phyloP scores from a whole-genome alignment of 2,797 vertebrate species.

The Pristis pectinata region DNA sequence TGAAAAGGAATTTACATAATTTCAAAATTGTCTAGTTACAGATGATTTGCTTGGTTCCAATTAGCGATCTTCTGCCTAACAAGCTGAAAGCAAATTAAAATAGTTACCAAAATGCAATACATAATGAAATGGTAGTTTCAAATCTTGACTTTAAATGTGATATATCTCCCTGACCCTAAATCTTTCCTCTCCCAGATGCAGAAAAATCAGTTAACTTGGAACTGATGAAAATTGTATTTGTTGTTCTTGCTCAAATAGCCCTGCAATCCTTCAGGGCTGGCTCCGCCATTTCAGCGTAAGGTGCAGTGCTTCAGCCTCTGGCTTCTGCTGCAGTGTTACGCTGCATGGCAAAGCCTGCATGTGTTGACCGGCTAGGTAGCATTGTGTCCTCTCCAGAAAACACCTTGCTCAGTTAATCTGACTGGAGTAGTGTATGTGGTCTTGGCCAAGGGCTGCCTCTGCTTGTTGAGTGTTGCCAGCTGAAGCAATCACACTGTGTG shows the following conservation, averaged over 20 bases:
- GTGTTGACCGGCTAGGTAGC: not conserved
- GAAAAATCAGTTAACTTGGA: not conserved
- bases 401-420: not conserved
- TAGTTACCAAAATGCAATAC: not conserved
- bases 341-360: not conserved
- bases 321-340: not conserved
- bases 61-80: not conserved
- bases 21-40: not conserved
- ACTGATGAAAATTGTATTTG: not conserved
- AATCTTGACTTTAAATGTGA: not conserved
- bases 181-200: not conserved
- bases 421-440: not conserved
- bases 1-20: not conserved
- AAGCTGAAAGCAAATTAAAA: not conserved
- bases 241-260: not conserved
- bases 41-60: not conserved
- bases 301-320: not conserved
- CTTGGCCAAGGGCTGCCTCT: not conserved
- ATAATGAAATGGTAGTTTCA: not conserved
- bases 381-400: not conserved
- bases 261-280: not conserved
- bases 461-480: not conserved
- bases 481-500: not conserved
- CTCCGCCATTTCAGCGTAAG: not conserved
- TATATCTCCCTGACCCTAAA: not conserved